Base-by-base conservation (phyloP, 2,888 invertebrate species). In the Harpagoxenus sublaevis region DNA sequence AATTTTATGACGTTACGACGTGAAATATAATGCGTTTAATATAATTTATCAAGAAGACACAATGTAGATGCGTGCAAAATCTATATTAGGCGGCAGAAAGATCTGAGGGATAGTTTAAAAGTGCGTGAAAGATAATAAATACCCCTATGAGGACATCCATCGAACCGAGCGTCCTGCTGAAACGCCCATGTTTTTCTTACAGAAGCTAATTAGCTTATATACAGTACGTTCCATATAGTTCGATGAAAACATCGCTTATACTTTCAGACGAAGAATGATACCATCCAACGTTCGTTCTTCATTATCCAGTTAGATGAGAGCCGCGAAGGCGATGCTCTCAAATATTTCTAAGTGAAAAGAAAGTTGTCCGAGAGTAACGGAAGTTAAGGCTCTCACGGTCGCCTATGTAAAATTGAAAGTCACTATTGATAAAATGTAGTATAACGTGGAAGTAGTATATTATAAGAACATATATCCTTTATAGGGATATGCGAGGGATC, bases 401-500 rank as follows among this genome's bases (percentile, higher is more conserved):
- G n/a, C 31, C 23, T 10, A 45, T 31, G 12, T 68, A 28, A 55
- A 57, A 28, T n/a, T n/a, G 31, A 1, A 55, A 55, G 23, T n/a
- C 10, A 45, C 15, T 45, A 45, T 23, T 23, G 45, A 68, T 68
- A 57, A 73, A 57, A 42, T 66, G 10, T 68, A 78, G 53, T 78
- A 45, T 18, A 68, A 68, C 66, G 42, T 42, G 77, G 66, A 45
- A 78, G 5, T 78, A 77, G 23, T 23, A 35, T 66, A n/a, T 66
- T 66, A n/a, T 66, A 68, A 68, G 9, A 18, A 68, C 5, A n/a
- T 78, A n/a, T 78, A 74, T 48, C 18, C 65, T 77, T 53, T 23
- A 23, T 23, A 77, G 28, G 28, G 53, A 65, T 77, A 71, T 12
- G 39, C 48, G 48, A 71, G 71, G 60, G 60, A 81, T 81, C 71